Evolutionary conservation across 2,888 invertebrate genomes (phyloP), one percentile per base, ranked within the genome.

Genomic region (Tetanocera ferruginea): DNA sequence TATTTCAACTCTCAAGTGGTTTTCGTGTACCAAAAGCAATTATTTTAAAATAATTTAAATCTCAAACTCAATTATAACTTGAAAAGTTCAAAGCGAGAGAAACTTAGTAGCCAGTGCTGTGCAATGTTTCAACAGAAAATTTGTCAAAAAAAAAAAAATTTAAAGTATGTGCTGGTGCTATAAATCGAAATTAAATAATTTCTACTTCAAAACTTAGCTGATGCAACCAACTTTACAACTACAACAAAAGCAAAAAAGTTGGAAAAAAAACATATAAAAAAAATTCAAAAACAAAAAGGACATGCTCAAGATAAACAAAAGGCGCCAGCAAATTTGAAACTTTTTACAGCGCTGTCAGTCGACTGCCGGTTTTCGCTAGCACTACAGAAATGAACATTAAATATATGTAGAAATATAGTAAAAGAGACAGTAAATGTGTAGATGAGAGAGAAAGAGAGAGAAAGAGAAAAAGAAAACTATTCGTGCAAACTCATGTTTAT

Each of bases 401-500:
- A 57, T 19, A 2, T 19, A 14, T 2, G 14, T 8, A 8, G 8
- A 57, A n/a, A 2, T 19, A 14, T 2, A 25, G 28, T 6, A 11
- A 60, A 60, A 60, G 28, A 60, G 28, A 28, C 55, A 23, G n/a
- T n/a, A n/a, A n/a, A n/a, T n/a, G n/a, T n/a, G n/a, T n/a, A n/a
- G n/a, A n/a, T n/a, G n/a, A n/a, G 9, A 14, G 1, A 25, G 17
- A n/a, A 2, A 60, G 23, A 2, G 8, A 23, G 23, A 23, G 55
- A 11, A 17, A 25, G 0, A 25, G 25, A 3, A 2, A 23, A 25
- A 25, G 1, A 17, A 64, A 64, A 64, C 28, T 34, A 31, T 64
- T 64, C 34, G 8, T 64, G 64, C 64, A 64, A 74, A 64, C 37
- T 76, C 67, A 57, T 57, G 76, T 76, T 76, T 67, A 76, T 76